Evolutionary conservation across 2,888 invertebrate species (phyloP).

Genomic region (Amorpha juglandis): DNA sequence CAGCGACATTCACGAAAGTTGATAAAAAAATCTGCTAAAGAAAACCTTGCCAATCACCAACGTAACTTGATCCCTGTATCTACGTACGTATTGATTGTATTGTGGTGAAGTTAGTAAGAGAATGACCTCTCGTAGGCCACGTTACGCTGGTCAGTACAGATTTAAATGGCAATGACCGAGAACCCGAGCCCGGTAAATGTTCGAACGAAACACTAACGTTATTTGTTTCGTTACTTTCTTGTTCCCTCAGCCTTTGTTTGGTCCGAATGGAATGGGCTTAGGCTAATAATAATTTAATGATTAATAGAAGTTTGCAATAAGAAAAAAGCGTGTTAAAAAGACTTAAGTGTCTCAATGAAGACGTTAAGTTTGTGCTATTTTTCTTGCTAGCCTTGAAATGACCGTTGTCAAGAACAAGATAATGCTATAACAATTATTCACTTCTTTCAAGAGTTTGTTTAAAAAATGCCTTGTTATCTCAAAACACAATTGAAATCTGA

Average conservation of each 20-base stretch:
- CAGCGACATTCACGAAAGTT: constrained; percentile 35
- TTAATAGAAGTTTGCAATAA: too few relatives aligned
- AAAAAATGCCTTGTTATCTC: neutral
- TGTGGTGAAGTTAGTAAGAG: constrained; percentile 30
- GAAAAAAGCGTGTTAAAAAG: too few relatives aligned
- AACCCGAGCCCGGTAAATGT: constrained; percentile 44
- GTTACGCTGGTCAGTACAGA: constrained; percentile 47
- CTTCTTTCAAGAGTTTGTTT: neutral
- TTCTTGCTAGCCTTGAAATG: neutral
- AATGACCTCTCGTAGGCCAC: constrained; percentile 44
- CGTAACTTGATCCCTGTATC: constrained; percentile 37
- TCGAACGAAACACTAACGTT: constrained; percentile 39
- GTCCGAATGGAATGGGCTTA: neutral
- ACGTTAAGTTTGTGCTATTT: neutral
- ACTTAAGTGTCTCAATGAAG: neutral
- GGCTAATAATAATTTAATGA: neutral
- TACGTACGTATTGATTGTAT: constrained; percentile 6
- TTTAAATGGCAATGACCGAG: constrained; percentile 70
- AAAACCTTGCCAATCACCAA: constrained; percentile 40
- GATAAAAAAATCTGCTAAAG: constrained; percentile 41
- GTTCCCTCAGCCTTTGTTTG: constrained; percentile 26
- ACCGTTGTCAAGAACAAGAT: neutral
- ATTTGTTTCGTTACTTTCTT: constrained; percentile 37
- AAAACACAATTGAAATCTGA: neutral
- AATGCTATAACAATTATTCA: neutral